Conservation (phyloP, 2,113 vertebrate species). For the Myodes glareolus region DNA sequence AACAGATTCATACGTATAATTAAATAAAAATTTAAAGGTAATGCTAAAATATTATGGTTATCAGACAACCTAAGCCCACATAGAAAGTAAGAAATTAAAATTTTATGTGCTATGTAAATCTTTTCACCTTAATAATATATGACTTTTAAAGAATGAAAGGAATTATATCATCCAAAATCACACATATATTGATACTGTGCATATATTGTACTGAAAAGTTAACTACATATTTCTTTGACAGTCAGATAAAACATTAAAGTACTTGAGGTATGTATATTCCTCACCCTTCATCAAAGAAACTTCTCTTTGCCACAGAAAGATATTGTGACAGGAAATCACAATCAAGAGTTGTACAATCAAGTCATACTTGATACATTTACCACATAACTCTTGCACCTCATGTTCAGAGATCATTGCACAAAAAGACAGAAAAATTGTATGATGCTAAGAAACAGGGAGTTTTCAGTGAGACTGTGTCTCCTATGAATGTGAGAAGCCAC, state of each 20-base stretch:
- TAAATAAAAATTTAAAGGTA: background rate
- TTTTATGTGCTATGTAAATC: background rate
- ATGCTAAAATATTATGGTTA: background rate
- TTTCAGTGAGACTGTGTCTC: background rate
- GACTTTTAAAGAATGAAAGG: background rate
- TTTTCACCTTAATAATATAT: background rate
- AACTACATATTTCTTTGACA: background rate
- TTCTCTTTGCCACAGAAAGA: background rate
- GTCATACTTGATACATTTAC: background rate
- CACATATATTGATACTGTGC: no score
- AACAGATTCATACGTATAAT: background rate
- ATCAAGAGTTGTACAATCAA: background rate
- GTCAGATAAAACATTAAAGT: background rate
- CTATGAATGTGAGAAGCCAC: background rate
- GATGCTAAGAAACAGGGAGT: background rate
- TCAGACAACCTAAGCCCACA: background rate
- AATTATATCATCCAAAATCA: background rate
- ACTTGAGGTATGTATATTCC: background rate
- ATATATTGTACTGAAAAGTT: background rate
- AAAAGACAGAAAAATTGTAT: background rate
- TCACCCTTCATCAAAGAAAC: background rate
- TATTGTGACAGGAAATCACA: background rate
- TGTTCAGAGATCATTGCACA: no score
- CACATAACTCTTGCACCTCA: background rate
- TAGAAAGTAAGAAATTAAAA: background rate